Base-by-base conservation (phyloP, 2,797 vertebrate species). In the Limosa lapponica region DNA sequence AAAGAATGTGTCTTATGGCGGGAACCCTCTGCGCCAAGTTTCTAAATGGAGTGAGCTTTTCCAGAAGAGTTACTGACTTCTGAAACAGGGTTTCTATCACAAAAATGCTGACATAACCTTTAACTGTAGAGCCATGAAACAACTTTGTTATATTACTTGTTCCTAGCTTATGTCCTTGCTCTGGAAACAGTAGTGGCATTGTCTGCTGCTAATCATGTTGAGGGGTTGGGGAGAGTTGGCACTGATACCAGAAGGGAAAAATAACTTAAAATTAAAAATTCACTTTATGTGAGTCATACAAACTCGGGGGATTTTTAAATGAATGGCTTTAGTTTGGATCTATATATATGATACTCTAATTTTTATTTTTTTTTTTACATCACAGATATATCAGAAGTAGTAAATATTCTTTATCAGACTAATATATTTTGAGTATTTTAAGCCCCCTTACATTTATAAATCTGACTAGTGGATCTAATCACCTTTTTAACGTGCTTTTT, bases 61-160 rank as follows among this genome's bases (percentile, higher is more conserved):
- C 95, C 92, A 96, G 93, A 88, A 95, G 78, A 96, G 77, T 88
- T 95, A 88, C 57, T 96, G 95, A 95, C 95, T 83, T 95, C 96
- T 96, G 90, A 85, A 96, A 91, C 62, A 87, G 82, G 41, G n/a
- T 93, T 96, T 97, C 86, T 96, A 24, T 97, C 97, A 93, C 86
- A 88, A 96, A 97, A 98, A 97, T 88, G 94, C 96, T 97, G 97
- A 97, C 96, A 97, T 95, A 97, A 95, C 86, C 77, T 93, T 96
- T 96, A 97, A 90, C 88, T 75, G 74, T 90, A 86, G 74, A 94
- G 57, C 90, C 90, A 90, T 69, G 1, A 95, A 95, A 89, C 87
- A 93, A 94, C 93, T 96, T 97, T 95, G 78, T 90, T 96, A 62
- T 87, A 90, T 97, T 93, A 95, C 94, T 92, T 82, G 61, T 81